Percentiles rank a stretch among this genome's conserved stretches.
Conservation (phyloP, 1,140 invertebrate genomes). For the Orius insidiosus region DNA sequence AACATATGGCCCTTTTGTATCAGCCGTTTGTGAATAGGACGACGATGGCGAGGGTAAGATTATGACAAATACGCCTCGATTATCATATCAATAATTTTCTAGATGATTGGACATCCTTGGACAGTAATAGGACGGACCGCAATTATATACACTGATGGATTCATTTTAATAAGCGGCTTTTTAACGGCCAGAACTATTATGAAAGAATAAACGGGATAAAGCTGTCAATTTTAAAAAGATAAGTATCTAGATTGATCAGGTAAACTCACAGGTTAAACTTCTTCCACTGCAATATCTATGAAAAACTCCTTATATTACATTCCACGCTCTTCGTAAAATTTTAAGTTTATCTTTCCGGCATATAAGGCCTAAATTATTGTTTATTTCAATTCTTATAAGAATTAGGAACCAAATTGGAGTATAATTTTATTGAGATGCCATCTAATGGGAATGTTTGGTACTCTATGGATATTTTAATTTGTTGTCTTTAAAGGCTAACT, state of each 20-base stretch:
- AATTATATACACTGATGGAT: constrained; percentile 55
- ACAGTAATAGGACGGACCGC: constrained; percentile 48
- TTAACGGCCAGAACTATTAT: constrained; percentile 43
- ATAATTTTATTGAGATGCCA: too few species aligned
- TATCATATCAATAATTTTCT: constrained; percentile 7
- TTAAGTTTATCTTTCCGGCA: too few species aligned
- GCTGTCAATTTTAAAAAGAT: constrained; percentile 4
- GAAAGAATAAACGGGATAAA: constrained; percentile 21
- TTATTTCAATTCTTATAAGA: too few species aligned
- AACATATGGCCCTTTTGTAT: constrained; percentile 51
- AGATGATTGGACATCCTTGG: constrained; percentile 47
- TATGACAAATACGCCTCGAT: background rate
- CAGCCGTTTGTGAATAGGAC: constrained; percentile 48
- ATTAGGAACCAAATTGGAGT: too few species aligned
- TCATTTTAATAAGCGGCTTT: constrained; percentile 52
- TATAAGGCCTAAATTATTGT: too few species aligned
- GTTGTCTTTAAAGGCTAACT: constrained; percentile 29
- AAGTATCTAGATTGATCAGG: constrained; percentile 10
- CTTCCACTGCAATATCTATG: too few species aligned
- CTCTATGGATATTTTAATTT: too few species aligned
- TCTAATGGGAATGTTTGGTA: too few species aligned
- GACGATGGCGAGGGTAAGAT: constrained; percentile 38
- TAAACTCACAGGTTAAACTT: constrained; percentile 1
- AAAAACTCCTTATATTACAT: too few species aligned
- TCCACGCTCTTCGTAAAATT: too few species aligned